Base-by-base conservation (phyloP, 2,113 vertebrate species). In the Thamnophis sirtalis region DNA sequence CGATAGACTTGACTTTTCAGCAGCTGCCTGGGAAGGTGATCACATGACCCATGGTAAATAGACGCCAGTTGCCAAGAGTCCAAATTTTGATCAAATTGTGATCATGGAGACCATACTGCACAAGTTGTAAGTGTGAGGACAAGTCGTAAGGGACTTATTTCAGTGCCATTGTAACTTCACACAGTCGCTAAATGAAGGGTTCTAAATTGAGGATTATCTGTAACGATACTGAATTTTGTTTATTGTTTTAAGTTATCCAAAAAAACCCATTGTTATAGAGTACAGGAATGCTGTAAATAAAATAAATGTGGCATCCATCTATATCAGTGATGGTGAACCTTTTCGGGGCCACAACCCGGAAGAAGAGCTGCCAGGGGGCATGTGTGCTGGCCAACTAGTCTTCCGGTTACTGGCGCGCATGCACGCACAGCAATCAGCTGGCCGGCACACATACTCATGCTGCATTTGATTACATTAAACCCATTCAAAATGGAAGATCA, bases 221-320 rank as follows among this genome's bases (percentile, higher is more conserved):
- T 6, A n/a, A n/a, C 21, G 50, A n/a, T 38, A 88, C 85, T 86
- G 48, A 84, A 28, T 50, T 86, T 50, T 28, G 21, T 22, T 38
- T 24, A 22, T 10, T 43, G 87, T 58, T 43, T 22, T 43, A 51
- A 86, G 13, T 9, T 58, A 21, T 11, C 54, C 38, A 28, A 22
- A 48, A 5, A 88, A 58, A 11, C 13, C 22, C 2, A 21, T 50
- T 28, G 21, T n/a, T 49, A 13, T 1, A 60, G 1, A 56, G 56
- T 26, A n/a, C 11, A 88, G 13, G 22, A 26, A 9, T 28, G 0
- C 0, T 51, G 2, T 5, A 0, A 1, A 10, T 28, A 17, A 38
- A 24, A 3, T 0, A 17, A 17, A 68, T 1, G 55, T 38, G 38
- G 4, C n/a, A 19, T 0, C 0, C 8, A 1, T 22, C 86, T 19